Conservation (phyloP, 2,797 vertebrate genomes). For the Pempheris klunzingeri region DNA sequence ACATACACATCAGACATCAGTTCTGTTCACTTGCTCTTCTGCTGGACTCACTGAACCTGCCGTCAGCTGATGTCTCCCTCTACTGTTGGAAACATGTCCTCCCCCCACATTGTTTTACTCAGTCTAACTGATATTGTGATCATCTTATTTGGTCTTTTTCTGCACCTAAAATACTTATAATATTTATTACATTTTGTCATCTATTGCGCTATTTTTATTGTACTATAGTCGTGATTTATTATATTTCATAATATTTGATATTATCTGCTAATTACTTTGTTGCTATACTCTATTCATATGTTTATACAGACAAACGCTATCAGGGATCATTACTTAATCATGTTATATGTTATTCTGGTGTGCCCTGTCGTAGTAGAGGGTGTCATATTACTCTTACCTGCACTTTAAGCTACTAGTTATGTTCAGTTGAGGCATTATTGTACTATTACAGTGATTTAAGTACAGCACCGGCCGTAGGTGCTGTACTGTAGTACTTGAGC, state of each 20-base stretch:
- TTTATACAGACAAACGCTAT: background rate
- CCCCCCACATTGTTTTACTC: background rate
- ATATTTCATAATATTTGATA: background rate
- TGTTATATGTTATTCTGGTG: background rate
- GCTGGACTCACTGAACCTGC: constrained; percentile 8
- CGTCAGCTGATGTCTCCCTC: constrained; percentile 60
- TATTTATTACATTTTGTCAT: background rate
- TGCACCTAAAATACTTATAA: background rate
- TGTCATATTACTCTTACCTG: background rate
- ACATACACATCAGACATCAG: background rate
- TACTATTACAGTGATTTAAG: background rate
- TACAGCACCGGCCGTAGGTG: background rate
- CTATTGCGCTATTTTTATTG: background rate
- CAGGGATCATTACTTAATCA: background rate
- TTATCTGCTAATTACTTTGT: background rate
- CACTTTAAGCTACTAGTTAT: background rate
- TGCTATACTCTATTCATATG: background rate
- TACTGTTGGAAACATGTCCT: constrained; percentile 34
- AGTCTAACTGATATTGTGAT: background rate
- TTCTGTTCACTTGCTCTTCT: constrained; percentile 1
- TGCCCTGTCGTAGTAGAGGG: no score
- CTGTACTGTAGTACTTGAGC: background rate
- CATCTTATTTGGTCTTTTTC: background rate
- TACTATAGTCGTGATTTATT: background rate
- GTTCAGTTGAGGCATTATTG: background rate